A percentile compares a stretch with the other conserved stretches of the same genome.
phyloP scores from a whole-genome alignment of 1,140 invertebrate species.

The Coelopa frigida region DNA sequence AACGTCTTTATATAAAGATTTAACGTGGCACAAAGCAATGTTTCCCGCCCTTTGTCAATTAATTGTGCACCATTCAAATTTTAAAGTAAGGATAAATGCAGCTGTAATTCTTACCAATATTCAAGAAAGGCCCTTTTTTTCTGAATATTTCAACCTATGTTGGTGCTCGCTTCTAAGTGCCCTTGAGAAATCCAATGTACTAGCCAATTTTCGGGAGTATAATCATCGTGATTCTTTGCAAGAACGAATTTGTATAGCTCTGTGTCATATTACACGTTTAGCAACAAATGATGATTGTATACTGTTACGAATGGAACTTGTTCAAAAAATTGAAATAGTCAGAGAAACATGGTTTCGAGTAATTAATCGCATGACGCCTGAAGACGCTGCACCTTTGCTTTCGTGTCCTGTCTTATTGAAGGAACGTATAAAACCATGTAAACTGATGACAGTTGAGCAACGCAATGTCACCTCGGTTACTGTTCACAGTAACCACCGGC shows the following conservation, averaged over 20 bases:
- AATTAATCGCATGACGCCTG: constrained; percentile 33
- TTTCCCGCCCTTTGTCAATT: constrained; percentile 48
- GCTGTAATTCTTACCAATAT: constrained; percentile 63
- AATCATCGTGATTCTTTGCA: constrained; percentile 68
- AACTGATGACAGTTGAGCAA: constrained; percentile 16
- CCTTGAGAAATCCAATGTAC: constrained; percentile 63
- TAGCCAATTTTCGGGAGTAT: constrained; percentile 73
- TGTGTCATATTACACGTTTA: constrained; percentile 28
- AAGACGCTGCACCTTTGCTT: constrained; percentile 33
- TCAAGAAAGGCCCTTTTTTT: constrained; percentile 52
- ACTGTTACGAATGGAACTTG: constrained; percentile 16
- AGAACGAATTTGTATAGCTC: constrained; percentile 47
- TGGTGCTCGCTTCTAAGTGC: constrained; percentile 65
- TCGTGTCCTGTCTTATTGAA: constrained; percentile 23
- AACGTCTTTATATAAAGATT: neutral
- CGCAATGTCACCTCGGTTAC: constrained; percentile 4
- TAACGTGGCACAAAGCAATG: constrained; percentile 34
- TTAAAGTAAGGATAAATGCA: constrained; percentile 75
- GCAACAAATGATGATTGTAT: constrained; percentile 22
- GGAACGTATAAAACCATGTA: neutral
- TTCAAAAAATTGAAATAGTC: constrained; percentile 21
- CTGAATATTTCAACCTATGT: constrained; percentile 50
- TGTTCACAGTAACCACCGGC: neutral
- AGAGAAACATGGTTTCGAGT: constrained; percentile 34
- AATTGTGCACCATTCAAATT: constrained; percentile 51